Evolutionary conservation across 2,888 invertebrate genomes (phyloP), one percentile per base, ranked within the genome.

Genomic region (Carabus problematicus): DNA sequence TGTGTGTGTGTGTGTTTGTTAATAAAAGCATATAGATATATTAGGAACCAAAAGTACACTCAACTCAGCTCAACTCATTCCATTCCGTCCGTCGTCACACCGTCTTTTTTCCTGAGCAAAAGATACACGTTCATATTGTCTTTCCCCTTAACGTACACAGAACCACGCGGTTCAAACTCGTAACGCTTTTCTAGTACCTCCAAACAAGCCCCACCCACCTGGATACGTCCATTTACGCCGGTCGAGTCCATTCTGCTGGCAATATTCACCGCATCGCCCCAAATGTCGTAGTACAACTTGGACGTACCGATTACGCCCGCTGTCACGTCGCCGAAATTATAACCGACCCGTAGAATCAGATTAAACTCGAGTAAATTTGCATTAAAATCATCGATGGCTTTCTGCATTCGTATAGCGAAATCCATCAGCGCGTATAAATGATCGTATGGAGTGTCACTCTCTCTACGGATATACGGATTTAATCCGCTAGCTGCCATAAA

Each of bases 181-280:
- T 94, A 98, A 75, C 86, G 84, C 12, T 87, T 85, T 42, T 88
- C 85, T 42, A 98, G 84, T 12, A 90, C 85, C 0, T 87, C 82
- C 52, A 93, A 81, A 76, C 92, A 92, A 68, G 90, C 88, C 76
- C 91, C 91, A 11, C 93, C 91, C 2, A 94, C 87, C 79, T 95
- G 95, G 73, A 97, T 93, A 59, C 91, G 85, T 70, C 94, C 93
- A 3, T 91, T 87, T 8, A 97, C 89, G 0, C 98, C 98, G 0
- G 97, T 98, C 0, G 95, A 94, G 81, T 98, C 98, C 98, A 98
- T 98, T 64, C 98, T 86, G 7, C 95, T 95, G 0, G 98, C 95
- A 70, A 98, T 96, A 80, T 98, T 98, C 0, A 98, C 98, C 0
- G 98, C 95, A 80, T 98, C 98, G 0, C 98, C 98, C 98, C 98